phyloP scores from a whole-genome alignment of 2,888 invertebrate species.

The Galerucella calmariensis region DNA sequence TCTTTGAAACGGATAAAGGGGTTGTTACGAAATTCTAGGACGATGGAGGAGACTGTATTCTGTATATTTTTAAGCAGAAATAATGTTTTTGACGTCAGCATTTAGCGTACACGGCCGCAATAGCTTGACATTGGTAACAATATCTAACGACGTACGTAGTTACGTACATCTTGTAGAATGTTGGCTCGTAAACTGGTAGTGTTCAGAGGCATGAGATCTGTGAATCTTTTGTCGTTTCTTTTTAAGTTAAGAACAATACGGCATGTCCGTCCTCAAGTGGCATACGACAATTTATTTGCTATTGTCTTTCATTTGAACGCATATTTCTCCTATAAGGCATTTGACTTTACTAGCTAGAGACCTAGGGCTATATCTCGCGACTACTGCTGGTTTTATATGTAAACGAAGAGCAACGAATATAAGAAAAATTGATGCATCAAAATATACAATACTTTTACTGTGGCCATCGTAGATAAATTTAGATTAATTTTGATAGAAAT shows the following conservation, averaged over 20 bases:
- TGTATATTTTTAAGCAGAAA: no score
- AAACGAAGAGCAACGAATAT: slow-evolving; percentile 3
- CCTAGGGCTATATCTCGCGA: slow-evolving; percentile 57
- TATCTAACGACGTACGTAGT: background rate
- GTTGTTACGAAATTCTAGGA: no score
- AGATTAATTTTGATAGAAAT: no score
- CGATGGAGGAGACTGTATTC: no score
- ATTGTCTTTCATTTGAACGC: slow-evolving; percentile 67
- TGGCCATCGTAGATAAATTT: no score
- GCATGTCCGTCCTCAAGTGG: slow-evolving; percentile 52
- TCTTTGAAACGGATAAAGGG: no score
- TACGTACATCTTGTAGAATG: background rate
- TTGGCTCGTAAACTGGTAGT: slow-evolving; percentile 25
- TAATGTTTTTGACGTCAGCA: no score
- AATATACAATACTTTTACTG: background rate
- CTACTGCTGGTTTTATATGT: slow-evolving; percentile 32
- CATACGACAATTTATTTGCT: slow-evolving; percentile 64
- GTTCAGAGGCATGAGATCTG: slow-evolving; percentile 30
- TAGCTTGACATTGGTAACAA: background rate
- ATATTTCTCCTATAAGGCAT: slow-evolving; percentile 60
- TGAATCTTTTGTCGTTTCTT: slow-evolving; percentile 28
- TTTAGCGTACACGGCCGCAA: no score
- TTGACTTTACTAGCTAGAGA: slow-evolving; percentile 42
- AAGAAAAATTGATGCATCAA: background rate
- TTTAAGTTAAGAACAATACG: slow-evolving; percentile 53